Base-by-base conservation (phyloP, 2,113 vertebrate species). In the Thalassarche chlororhynchos region DNA sequence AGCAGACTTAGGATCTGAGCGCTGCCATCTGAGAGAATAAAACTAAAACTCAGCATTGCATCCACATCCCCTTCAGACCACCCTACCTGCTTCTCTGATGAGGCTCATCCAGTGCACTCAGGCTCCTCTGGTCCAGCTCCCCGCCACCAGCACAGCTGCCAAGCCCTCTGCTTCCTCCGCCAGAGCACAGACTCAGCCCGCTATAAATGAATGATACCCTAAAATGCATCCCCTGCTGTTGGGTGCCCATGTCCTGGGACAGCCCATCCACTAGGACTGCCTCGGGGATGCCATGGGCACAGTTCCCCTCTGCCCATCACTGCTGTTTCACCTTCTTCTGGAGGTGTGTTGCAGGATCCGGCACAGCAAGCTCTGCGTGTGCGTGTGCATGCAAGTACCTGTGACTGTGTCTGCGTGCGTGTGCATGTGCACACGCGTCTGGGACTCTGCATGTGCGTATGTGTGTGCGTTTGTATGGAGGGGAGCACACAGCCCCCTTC, bases 1-100 rank as follows among this genome's bases (percentile, higher is more conserved):
- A 2, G 4, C 46, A 52, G 61, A 9, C 34, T 38, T 36, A 47
- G 28, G 26, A 62, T 6, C 26, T 19, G 34, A 76, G 24, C 0
- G 1, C 24, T 64, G 51, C 6, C 20, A 5, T 6, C 28, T 36
- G 52, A 75, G 34, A 42, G 24, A 26, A n/a, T 44, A 49, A 29
- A 49, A 31, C 4, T 17, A 14, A 36, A 64, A 2, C 40, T 25
- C 62, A 69, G 44, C 28, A 6, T 5, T 10, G 10, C n/a, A 29
- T 20, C 24, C 51, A 14, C 34, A 47, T 9, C 19, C 38, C 8
- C 28, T 55, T 8, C 26, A 4, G 36, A 2, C 5, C 38, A 60
- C 54, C 34, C 62, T 13, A 1, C 4, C 62, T 6, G 7, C 42
- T 19, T 14, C 54, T 54, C 47, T 3, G 5, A 3, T 2, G 5